phyloP scores from a whole-genome alignment of 2,797 vertebrate species.

The Mormyrops attenuatus region DNA sequence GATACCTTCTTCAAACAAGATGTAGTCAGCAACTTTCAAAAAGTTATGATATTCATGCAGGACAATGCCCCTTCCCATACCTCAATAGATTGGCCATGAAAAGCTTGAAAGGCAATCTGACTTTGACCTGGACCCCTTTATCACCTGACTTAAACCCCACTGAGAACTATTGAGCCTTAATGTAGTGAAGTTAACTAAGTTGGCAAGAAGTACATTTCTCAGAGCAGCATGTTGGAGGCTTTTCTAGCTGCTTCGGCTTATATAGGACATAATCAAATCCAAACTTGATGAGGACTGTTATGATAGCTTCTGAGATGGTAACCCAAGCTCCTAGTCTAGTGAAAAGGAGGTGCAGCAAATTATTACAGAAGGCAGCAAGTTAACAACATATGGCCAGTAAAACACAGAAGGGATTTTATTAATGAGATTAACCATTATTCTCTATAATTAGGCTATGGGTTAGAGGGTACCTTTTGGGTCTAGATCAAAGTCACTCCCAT shows the following conservation, averaged over 20 bases:
- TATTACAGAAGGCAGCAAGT: not conserved
- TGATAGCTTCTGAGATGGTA: not conserved
- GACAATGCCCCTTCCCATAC: not conserved
- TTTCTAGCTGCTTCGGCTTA: not conserved
- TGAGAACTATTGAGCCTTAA: too few species aligned
- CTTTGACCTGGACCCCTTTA: not conserved
- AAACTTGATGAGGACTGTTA: not conserved
- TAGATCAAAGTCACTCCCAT: too few species aligned
- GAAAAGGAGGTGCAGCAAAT: not conserved
- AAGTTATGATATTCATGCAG: not conserved
- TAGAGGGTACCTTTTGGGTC: too few species aligned
- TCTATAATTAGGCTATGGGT: not conserved
- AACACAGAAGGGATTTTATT: not conserved
- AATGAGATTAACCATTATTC: not conserved
- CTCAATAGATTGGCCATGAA: not conserved
- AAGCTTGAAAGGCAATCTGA: not conserved
- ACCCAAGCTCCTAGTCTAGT: not conserved
- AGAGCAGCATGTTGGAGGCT: not conserved
- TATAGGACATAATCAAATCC: not conserved
- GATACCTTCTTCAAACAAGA: not conserved
- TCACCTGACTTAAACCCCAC: too few species aligned
- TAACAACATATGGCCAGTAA: not conserved
- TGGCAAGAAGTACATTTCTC: not conserved
- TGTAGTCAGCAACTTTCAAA: not conserved
- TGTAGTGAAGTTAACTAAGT: not conserved